Percentiles rank a stretch among this genome's conserved stretches.
These are phyloP conservation scores for Stenchaetothrips biformis DNA, from an alignment of 2,888 invertebrate genomes.

Conservation along the genomic window DNA sequence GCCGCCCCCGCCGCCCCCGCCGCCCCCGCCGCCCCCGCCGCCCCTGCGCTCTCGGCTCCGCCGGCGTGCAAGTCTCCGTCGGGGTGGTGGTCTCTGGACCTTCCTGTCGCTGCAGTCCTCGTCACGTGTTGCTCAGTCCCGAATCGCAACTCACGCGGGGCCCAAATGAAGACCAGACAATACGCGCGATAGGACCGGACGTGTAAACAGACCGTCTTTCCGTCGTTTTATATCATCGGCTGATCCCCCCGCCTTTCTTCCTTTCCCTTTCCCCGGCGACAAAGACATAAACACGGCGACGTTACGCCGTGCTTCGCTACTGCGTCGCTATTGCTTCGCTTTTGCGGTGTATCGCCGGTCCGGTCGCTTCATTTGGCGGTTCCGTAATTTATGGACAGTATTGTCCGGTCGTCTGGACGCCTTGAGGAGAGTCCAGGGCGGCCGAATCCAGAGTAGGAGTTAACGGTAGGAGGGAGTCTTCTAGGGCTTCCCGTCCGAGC, in stretches of 20 bases:
- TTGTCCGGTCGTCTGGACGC: no score
- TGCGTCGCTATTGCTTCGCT: not conserved
- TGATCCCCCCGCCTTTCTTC: not conserved
- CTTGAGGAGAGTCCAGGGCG: no score
- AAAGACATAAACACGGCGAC: no score
- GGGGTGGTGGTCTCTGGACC: no score
- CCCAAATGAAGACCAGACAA: not conserved
- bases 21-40: not conserved
- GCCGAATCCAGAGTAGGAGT: no score
- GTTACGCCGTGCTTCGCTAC: no score
- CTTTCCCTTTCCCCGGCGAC: no score
- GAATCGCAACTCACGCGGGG: not conserved
- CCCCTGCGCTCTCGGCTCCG: not conserved
- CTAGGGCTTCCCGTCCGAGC: no score
- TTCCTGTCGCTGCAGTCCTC: no score
- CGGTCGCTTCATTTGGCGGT: not conserved
- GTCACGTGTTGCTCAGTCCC: no score
- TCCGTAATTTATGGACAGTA: not conserved
- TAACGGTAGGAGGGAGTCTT: no score
- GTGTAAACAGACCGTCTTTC: not conserved
- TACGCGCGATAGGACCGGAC: not conserved
- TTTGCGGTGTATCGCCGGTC: not conserved
- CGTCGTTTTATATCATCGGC: not conserved
- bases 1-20: not conserved
- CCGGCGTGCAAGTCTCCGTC: no score